Base-by-base conservation (phyloP, 2,113 vertebrate species). In the Cyanistes caeruleus region DNA sequence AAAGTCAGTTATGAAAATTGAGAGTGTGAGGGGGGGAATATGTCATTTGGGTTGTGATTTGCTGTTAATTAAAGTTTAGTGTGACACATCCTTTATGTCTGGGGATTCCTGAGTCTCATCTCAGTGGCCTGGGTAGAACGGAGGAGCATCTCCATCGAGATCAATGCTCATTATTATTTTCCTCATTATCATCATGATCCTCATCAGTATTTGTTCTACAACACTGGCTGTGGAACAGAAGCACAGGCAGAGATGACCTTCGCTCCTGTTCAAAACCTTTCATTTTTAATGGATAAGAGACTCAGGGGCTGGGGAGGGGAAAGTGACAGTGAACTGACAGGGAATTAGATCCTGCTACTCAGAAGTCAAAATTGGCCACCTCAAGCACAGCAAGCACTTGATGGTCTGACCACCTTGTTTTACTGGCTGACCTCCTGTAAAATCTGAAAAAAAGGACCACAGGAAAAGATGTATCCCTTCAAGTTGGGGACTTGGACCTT, bases 161-260 rank as follows among this genome's bases (percentile, higher is more conserved):
- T 96, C 95, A 91, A 56, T 95, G 94, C 96, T 97, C 94, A 92
- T 97, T 97, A 96, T 96, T 95, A 96, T 95, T 97, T 96, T 84
- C 84, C 91, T 97, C 94, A 90, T 97, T 97, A 96, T 95, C 96
- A 89, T 95, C 86, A 96, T 93, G 89, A 95, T 93, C 74, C 96
- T 89, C 89, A 95, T 95, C 93, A 95, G 96, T 97, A 85, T 93
- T 95, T 96, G 89, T 95, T 96, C 94, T 96, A 93, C 95, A 89
- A 90, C 89, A 31, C 68, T 87, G 76, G 64, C 91, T 89, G 83
- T 87, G 86, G 68, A 96, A 93, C 22, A 5, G 68, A 84, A 90
- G 60, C 6, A 1, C 59, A 75, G 82, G 67, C 84, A 78, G 91
- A 60, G 68, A 89, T 96, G 96, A 95, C 95, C 96, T 95, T 91